Percentiles rank a stretch among this genome's conserved stretches.
These are phyloP conservation scores for Drosophila trapezifrons DNA, from an alignment of 1,140 invertebrate genomes.

Conservation along the genomic window DNA sequence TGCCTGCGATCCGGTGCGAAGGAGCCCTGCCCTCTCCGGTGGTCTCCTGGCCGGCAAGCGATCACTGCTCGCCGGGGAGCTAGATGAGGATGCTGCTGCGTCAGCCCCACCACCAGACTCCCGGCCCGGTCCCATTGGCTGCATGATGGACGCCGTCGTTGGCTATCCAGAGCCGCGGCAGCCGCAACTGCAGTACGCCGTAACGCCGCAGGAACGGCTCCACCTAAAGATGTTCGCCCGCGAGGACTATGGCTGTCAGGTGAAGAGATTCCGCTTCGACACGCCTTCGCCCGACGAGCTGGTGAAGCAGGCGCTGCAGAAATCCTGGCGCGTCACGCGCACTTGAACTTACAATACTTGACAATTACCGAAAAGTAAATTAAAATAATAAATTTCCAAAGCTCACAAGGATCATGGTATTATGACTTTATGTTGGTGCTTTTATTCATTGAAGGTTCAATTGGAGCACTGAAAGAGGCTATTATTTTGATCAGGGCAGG, in stretches of 20 bases:
- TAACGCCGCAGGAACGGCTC: slow-evolving; percentile 24
- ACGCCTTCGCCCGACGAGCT: slow-evolving; percentile 75
- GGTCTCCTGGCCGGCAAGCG: slow-evolving; percentile 8
- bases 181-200: slow-evolving; percentile 48
- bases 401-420: not conserved
- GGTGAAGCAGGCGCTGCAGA: slow-evolving; percentile 62
- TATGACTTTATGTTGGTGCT: not conserved
- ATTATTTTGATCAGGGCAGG: too few relatives aligned
- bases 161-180: slow-evolving; percentile 41
- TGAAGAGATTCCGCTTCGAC: slow-evolving; percentile 72
- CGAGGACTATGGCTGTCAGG: slow-evolving; percentile 50
- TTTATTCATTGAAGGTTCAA: too few relatives aligned
- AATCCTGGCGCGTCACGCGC: slow-evolving; percentile 57
- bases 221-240: slow-evolving; percentile 52
- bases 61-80: not conserved
- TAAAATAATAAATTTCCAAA: slow-evolving; percentile 12
- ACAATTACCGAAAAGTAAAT: slow-evolving; percentile 38
- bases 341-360: slow-evolving; percentile 44
- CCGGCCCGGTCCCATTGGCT: slow-evolving; percentile 37
- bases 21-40: not conserved
- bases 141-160: slow-evolving; percentile 46
- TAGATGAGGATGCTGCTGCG: not conserved
- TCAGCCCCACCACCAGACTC: not conserved
- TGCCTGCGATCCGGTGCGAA: slow-evolving; percentile 46
- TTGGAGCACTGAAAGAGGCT: too few relatives aligned